Conservation (phyloP, 2,888 invertebrate species). For the Agonum fuliginosum region DNA sequence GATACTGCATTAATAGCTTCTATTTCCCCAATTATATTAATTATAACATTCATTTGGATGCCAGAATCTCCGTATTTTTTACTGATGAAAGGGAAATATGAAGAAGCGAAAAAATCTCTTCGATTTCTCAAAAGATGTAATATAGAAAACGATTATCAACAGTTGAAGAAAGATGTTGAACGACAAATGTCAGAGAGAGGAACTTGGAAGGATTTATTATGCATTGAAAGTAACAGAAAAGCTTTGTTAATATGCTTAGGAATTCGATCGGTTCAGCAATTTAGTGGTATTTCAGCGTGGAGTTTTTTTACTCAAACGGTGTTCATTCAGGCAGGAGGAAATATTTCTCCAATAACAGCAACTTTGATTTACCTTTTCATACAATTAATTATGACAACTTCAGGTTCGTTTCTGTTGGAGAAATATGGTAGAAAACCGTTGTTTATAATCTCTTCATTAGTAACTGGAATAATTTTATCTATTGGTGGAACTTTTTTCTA, state of each 20-base stretch:
- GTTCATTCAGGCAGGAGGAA: conserved; percentile 67
- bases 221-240: conserved; percentile 76
- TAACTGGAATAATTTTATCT: conserved; percentile 64
- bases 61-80: conserved; percentile 62
- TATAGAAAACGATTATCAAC: conserved; percentile 66
- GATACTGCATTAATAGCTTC: conserved; percentile 34
- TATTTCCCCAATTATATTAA: conserved; percentile 56
- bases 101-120: conserved; percentile 65
- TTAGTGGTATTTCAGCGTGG: conserved; percentile 66
- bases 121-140: conserved; percentile 64
- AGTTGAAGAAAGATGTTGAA: conserved; percentile 65
- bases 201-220: conserved; percentile 74
- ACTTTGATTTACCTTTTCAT: conserved; percentile 72
- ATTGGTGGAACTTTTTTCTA: conserved; percentile 67
- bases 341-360: conserved; percentile 67
- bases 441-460: conserved; percentile 73
- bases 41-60: conserved; percentile 61
- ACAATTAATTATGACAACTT: conserved; percentile 68
- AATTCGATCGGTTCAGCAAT: conserved; percentile 69
- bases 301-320: conserved; percentile 67
- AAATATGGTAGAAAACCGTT: conserved; percentile 71
- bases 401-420: conserved; percentile 68
- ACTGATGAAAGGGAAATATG: conserved; percentile 60
- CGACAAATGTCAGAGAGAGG: conserved; percentile 70
- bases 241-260: conserved; percentile 78